Evolutionary conservation across 1,140 invertebrate species (phyloP), one percentile per base, ranked within the genome.

Genomic region (Magallana ariakensis): DNA sequence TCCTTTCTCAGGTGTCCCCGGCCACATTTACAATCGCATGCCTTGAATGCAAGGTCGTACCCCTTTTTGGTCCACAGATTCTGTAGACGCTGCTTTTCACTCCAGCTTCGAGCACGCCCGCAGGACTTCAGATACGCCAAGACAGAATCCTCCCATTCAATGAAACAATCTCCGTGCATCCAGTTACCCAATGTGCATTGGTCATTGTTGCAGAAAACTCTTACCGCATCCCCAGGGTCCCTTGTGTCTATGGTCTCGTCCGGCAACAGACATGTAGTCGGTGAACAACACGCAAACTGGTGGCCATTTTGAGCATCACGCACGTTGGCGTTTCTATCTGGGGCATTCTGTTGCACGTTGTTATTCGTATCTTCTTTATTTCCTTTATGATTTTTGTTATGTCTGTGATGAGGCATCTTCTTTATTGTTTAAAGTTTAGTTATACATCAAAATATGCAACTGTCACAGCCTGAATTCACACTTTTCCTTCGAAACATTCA

Each of bases 51-150:
- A 93, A 99, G 95, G 94, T 99, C 98, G 95, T 99, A 99, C 15
- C 98, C 98, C 94, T 98, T 98, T 95, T 99, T 99, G 60, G 98
- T 99, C 98, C 98, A 99, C 85, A 99, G 95, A 94, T 99, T 98
- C 95, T 99, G 98, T 89, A 97, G 96, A 19, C 98, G 96, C 94
- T 99, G 98, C 80, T 98, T 96, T 93, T 99, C 98, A 46, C 97
- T 98, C 98, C 98, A 99, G 84, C 97, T 97, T 19, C 98, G 96
- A 2, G 98, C 98, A 19, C 98, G 95, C 15, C 98, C 98, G 95
- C 97, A 98, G 9, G 97, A 97, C 93, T 98, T 97, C 75, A 99
- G 95, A 92, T 97, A 98, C 57, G 97, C 96, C 87, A 99, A 95
- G 19, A 99, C 97, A 8, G 96, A 96, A 93, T 97, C 96, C 95